Evolutionary conservation across 2,888 invertebrate species (phyloP).

Genomic region (Blastobasis adustella): DNA sequence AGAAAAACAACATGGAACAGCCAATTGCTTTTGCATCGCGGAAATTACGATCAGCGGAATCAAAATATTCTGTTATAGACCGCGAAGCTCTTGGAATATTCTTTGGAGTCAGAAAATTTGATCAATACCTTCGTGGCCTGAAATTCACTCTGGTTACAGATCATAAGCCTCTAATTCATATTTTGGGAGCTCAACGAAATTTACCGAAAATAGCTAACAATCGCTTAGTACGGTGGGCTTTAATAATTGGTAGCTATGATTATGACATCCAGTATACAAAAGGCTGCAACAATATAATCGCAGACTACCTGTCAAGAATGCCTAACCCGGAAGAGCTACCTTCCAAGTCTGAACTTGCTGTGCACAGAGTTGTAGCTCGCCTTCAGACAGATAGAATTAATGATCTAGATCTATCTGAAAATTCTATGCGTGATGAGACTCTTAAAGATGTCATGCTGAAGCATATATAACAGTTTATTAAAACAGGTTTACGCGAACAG

Average conservation of each 20-base stretch:
- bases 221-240: constrained; percentile 3
- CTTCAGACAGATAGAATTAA: not conserved
- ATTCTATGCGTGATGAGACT: not conserved
- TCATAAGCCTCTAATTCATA: constrained; percentile 7
- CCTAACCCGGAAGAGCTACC: not conserved
- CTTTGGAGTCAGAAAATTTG: constrained; percentile 10
- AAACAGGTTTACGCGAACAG: not conserved
- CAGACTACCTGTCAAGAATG: constrained; percentile 1
- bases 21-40: constrained; percentile 6
- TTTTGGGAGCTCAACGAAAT: constrained; percentile 7
- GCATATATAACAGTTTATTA: not conserved
- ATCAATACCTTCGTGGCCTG: constrained; percentile 5
- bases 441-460: not conserved
- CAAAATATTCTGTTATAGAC: constrained; percentile 9
- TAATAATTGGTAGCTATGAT: not conserved
- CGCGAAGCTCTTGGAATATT: constrained; percentile 9
- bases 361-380: constrained; percentile 1
- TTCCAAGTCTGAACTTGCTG: not conserved
- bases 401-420: not conserved
- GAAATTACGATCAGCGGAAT: constrained; percentile 5
- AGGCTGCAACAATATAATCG: not conserved
- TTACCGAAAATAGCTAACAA: constrained; percentile 8
- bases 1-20: constrained; percentile 2
- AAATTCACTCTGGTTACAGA: constrained; percentile 7
- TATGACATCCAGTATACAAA: not conserved